Evolutionary conservation across 2,888 invertebrate species (phyloP).

Genomic region (Rotaria sp.): DNA sequence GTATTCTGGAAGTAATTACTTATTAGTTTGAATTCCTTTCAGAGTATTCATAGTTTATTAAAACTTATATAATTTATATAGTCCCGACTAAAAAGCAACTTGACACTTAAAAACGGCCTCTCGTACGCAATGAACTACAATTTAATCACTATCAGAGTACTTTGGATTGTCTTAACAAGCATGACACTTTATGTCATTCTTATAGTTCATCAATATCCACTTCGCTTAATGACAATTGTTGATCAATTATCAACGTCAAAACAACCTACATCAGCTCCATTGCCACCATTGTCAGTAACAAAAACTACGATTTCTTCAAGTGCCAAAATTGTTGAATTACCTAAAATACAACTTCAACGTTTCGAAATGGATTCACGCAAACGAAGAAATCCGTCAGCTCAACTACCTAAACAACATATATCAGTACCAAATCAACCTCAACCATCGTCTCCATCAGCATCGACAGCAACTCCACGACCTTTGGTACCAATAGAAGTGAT

Average conservation of each 20-base stretch:
- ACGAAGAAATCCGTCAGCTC: not conserved
- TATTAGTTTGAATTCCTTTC: too few species aligned
- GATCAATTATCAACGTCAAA: not conserved
- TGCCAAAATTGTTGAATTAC: not conserved
- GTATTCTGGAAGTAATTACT: too few species aligned
- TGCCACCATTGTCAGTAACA: not conserved
- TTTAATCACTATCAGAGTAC: too few species aligned
- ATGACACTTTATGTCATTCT: not conserved
- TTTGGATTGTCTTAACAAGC: too few species aligned
- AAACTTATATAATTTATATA: too few species aligned
- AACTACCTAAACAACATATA: not conserved
- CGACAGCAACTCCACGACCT: not conserved
- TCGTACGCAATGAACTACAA: too few species aligned
- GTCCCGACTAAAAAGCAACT: too few species aligned
- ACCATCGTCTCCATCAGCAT: not conserved
- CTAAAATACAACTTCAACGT: not conserved
- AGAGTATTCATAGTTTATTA: too few species aligned
- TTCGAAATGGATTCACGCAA: not conserved
- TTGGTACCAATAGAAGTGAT: not conserved
- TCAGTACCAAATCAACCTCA: not conserved
- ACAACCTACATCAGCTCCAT: too few species aligned
- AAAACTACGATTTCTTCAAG: too few species aligned
- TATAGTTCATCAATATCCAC: slow-evolving; percentile 9
- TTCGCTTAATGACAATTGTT: not conserved
- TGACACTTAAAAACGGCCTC: too few species aligned